Base-by-base conservation (phyloP, 2,888 invertebrate genomes). In the Spisula subtruncata region DNA sequence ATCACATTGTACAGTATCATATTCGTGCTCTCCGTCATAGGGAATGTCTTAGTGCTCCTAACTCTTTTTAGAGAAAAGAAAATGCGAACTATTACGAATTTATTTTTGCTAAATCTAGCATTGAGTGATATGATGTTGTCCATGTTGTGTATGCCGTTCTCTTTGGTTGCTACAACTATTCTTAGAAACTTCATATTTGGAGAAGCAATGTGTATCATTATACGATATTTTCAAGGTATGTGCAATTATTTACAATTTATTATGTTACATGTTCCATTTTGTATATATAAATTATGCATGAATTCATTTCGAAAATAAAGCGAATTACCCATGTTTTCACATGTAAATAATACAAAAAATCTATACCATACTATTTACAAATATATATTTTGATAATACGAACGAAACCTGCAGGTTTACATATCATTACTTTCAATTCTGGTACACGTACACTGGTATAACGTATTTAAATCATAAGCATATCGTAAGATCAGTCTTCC, bases 71-170 rank as follows among this genome's bases (percentile, higher is more conserved):
- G 97, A 94, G 97, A 97, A 94, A 95, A 97, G 86, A 95, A 97
- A 81, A 97, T 97, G 97, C 94, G 97, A 51, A 97, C 97, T 0
- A 97, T 97, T 41, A 97, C 97, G n/a, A 97, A 97, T 93, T 96
- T 97, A 35, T 97, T 97, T 93, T 95, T 97, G 16, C 92, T 97
- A 32, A 96, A 97, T 95, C 94, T 97, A 93, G 97, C 98, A 81
- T 97, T 98, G 54, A 98, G 98, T 82, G 98, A 98, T 96, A 97
- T 98, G 90, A 97, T 98, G 81, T 97, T 98, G 82, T 98, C 98
- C 0, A 98, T 98, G 0, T 98, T 98, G 96, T 98, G 98, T 95
- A 98, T 98, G 97, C 98, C 98, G 0, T 98, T 98, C 94, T 98
- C 98, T 0, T 97, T 98, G 41, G 97, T 98, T 51, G 98, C 98